These are phyloP conservation scores for Acleris emargana DNA, from an alignment of 2,888 invertebrate species.

Conservation along the genomic window DNA sequence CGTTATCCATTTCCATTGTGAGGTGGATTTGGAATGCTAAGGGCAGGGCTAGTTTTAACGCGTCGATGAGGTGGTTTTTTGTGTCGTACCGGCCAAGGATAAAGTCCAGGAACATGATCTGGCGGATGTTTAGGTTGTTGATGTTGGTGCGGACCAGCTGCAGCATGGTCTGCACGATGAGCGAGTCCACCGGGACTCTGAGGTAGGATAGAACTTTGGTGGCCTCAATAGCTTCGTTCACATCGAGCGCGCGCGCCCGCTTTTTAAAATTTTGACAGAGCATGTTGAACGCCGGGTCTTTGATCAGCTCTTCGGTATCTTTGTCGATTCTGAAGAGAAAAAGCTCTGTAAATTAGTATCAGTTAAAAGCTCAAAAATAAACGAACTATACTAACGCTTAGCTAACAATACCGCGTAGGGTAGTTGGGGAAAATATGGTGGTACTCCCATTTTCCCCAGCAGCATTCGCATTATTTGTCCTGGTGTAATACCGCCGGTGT, in stretches of 20 bases:
- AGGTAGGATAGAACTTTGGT: conserved; percentile 84
- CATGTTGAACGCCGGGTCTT: conserved; percentile 81
- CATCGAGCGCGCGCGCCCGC: conserved; percentile 78
- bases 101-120: conserved; percentile 86
- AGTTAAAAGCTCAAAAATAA: too few species aligned
- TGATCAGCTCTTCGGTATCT: conserved; percentile 69
- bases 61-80: conserved; percentile 84
- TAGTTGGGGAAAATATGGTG: too few species aligned
- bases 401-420: too few species aligned
- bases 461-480: too few species aligned
- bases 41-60: conserved; percentile 86
- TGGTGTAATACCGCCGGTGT: too few species aligned
- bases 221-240: conserved; percentile 82
- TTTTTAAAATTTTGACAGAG: conserved; percentile 84
- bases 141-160: conserved; percentile 85
- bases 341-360: too few species aligned
- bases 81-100: conserved; percentile 77
- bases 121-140: conserved; percentile 83
- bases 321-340: conserved; percentile 52
- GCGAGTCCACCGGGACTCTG: conserved; percentile 82
- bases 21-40: conserved; percentile 87
- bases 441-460: too few species aligned
- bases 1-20: conserved; percentile 80
- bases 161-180: conserved; percentile 85
- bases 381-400: too few species aligned